Conservation (phyloP, 2,113 vertebrate species). For the Notothenia coriiceps region DNA sequence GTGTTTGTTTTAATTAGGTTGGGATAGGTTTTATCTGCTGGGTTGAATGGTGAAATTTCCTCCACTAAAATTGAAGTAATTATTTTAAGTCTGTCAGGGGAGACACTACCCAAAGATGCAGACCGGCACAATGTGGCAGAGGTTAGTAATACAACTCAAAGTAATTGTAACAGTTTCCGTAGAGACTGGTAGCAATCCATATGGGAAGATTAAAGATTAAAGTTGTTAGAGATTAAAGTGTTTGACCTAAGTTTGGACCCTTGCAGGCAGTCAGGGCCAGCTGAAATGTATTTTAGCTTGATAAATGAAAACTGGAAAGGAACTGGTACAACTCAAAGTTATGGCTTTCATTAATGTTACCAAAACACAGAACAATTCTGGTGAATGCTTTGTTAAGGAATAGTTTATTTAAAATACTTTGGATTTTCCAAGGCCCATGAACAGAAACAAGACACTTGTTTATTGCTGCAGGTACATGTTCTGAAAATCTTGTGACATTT, state of each 20-base stretch:
- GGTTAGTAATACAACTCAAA: conserved; percentile 65
- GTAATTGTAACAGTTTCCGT: conserved; percentile 65
- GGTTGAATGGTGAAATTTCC: conserved; percentile 19
- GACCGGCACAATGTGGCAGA: conserved; percentile 50
- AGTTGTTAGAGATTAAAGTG: conserved; percentile 63
- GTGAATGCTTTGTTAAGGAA: too few relatives aligned
- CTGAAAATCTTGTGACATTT: too few relatives aligned
- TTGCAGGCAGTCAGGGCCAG: conserved; percentile 20
- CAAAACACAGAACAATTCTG: background rate
- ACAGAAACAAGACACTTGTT: too few relatives aligned
- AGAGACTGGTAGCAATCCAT: conserved; percentile 63
- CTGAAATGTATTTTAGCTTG: conserved; percentile 36
- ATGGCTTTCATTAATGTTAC: background rate
- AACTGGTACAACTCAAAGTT: conserved; percentile 34
- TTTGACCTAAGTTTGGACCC: conserved; percentile 57
- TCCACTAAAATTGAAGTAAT: conserved; percentile 58
- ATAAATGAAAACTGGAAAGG: conserved; percentile 29
- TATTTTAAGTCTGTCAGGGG: conserved; percentile 62
- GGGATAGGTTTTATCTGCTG: conserved; percentile 32
- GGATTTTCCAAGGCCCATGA: too few relatives aligned
- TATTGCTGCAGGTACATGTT: too few relatives aligned
- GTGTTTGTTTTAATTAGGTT: conserved; percentile 5
- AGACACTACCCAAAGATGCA: conserved; percentile 53
- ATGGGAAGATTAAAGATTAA: too few relatives aligned
- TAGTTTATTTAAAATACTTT: too few relatives aligned